Base-by-base conservation (phyloP, 2,888 invertebrate genomes). In the Dryocosmus kuriphilus region DNA sequence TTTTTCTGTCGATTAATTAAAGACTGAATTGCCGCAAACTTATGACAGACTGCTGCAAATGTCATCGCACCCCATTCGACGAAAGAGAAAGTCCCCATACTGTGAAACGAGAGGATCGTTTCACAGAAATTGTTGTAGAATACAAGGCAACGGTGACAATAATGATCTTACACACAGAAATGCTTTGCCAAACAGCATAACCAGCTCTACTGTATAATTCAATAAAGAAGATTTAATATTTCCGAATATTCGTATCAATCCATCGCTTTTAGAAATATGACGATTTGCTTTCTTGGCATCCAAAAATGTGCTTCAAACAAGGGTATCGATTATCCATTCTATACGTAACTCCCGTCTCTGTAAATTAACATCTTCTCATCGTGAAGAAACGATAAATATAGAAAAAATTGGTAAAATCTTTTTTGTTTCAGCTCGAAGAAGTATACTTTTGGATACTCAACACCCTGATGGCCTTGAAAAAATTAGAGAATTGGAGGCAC, bases 391-490 rank as follows among this genome's bases (percentile, higher is more conserved):
- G 22, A 24, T 65, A 73, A 16, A 57, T 35, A 63, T 60, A 27
- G 14, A 22, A 55, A n/a, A n/a, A 74, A 6, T 0, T n/a, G 38
- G 46, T 77, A 76, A 75, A 1, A 46, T 41, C 35, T 73, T 76
- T 38, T 82, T 78, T 77, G 77, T 91, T 92, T 30, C 86, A 95
- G 95, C 96, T 90, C 95, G 96, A 77, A 95, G 96, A 85, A 97
- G 95, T 88, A 97, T 98, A 91, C 95, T 97, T 85, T 92, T 96
- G 85, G 98, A 98, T 87, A 97, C 97, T 35, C 97, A 98, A 89
- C 97, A 98, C 93, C 98, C 98, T 19, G 97, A 97, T 92, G 98
- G 97, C 77, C 94, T 97, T 88, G 98, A 96, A 89, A 98, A 97
- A 92, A 98, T 97, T 83, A 95, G 96, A 85, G 96, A 96, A 90